A percentile compares a stretch with the other conserved stretches of the same genome.
phyloP scores from a whole-genome alignment of 2,797 vertebrate species.

The Platyrinchus mystaceus region DNA sequence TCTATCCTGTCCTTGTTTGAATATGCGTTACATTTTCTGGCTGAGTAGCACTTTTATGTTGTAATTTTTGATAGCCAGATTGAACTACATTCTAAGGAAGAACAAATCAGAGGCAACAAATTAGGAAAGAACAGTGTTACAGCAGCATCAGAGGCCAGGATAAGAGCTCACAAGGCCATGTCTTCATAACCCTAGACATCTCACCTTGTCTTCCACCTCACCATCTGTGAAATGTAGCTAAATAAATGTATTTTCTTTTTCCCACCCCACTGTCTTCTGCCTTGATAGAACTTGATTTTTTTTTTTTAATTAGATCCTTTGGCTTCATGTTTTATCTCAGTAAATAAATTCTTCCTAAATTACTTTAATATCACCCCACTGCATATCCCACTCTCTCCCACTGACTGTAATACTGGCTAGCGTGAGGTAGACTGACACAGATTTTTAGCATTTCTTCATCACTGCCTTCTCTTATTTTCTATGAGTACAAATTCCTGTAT shows the following conservation, averaged over 20 bases:
- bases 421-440: background rate
- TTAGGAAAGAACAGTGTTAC: background rate
- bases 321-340: background rate
- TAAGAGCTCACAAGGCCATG: conserved; percentile 41
- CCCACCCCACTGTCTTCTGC: background rate
- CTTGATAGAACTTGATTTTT: background rate
- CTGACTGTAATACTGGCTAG: background rate
- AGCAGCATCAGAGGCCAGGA: conserved; percentile 18
- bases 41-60: background rate
- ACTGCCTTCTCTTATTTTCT: background rate
- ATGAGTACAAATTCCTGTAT: background rate
- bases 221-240: conserved; percentile 45
- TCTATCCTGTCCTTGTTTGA: background rate
- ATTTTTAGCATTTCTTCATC: background rate
- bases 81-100: background rate
- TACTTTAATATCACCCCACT: background rate
- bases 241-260: conserved; percentile 46
- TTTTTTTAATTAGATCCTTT: background rate
- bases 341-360: conserved; percentile 11
- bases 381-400: background rate
- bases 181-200: conserved; percentile 50
- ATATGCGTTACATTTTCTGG: background rate
- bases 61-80: background rate
- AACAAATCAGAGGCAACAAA: background rate
- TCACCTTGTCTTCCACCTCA: conserved; percentile 56